These are phyloP conservation scores for Trinectes maculatus DNA, from an alignment of 2,113 vertebrate genomes.

Conservation along the genomic window DNA sequence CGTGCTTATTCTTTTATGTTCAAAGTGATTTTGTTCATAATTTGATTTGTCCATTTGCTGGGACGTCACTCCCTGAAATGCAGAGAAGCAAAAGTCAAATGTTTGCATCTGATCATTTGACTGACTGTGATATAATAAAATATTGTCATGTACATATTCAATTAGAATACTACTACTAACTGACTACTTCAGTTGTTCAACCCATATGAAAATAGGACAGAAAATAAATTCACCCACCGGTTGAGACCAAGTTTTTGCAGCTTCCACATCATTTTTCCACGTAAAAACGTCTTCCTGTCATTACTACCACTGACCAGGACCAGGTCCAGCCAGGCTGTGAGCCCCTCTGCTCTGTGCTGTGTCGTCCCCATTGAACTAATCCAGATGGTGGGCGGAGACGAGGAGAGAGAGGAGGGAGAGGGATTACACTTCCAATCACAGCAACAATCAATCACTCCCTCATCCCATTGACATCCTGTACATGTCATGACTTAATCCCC, in stretches of 20 bases:
- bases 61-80: constrained; percentile 17
- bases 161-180: too few relatives aligned
- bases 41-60: constrained; percentile 20
- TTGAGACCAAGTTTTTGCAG: constrained; percentile 9
- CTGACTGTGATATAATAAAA: neutral
- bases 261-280: constrained; percentile 10
- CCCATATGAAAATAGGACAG: neutral
- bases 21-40: neutral
- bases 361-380: constrained; percentile 60
- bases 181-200: too few relatives aligned
- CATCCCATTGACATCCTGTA: constrained; percentile 16
- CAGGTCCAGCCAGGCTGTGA: too few relatives aligned
- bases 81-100: neutral
- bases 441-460: constrained; percentile 39
- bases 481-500: constrained; percentile 42
- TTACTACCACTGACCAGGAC: neutral
- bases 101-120: neutral
- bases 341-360: neutral
- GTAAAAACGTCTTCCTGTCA: neutral
- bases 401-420: constrained; percentile 7
- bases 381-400: constrained; percentile 44
- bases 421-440: constrained; percentile 60
- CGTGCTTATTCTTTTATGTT: constrained; percentile 28
- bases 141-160: neutral
- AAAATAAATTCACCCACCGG: constrained; percentile 37